Evolutionary conservation across 2,888 invertebrate species (phyloP).

Genomic region (Caenorhabditis panamensis): DNA sequence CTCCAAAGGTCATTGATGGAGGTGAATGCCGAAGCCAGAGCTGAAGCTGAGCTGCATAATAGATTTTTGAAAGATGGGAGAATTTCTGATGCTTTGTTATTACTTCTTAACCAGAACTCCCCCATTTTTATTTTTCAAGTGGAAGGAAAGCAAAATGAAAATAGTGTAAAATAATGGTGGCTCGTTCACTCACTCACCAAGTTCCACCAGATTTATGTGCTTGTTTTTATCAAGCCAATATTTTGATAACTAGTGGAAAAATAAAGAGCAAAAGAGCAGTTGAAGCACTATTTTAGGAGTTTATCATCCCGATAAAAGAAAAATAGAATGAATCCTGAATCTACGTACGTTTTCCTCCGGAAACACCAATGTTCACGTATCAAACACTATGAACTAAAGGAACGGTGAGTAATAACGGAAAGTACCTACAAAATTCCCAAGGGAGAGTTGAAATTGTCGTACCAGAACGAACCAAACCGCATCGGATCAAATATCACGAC

Average conservation of each 20-base stretch:
- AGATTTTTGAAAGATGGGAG: neutral
- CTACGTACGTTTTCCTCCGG: neutral
- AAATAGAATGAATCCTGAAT: neutral
- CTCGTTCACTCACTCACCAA: neutral
- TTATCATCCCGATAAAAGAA: neutral
- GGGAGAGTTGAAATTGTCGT: neutral
- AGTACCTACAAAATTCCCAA: neutral
- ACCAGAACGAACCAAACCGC: neutral
- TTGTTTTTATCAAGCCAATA: neutral
- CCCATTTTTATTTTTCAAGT: neutral
- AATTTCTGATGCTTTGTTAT: neutral
- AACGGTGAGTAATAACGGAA: neutral
- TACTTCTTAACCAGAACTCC: no score
- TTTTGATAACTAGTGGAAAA: neutral
- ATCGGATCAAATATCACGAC: neutral
- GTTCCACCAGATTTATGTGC: neutral
- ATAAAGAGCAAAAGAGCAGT: neutral
- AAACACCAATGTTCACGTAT: conserved; percentile 3
- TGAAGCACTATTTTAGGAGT: conserved; percentile 1
- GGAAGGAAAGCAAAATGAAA: neutral
- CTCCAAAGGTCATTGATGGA: neutral
- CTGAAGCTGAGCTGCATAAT: neutral
- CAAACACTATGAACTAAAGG: conserved; percentile 1
- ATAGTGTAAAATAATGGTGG: neutral
- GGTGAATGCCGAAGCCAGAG: neutral